Conservation (phyloP, 1,140 invertebrate genomes). For the Eumaeus atala region DNA sequence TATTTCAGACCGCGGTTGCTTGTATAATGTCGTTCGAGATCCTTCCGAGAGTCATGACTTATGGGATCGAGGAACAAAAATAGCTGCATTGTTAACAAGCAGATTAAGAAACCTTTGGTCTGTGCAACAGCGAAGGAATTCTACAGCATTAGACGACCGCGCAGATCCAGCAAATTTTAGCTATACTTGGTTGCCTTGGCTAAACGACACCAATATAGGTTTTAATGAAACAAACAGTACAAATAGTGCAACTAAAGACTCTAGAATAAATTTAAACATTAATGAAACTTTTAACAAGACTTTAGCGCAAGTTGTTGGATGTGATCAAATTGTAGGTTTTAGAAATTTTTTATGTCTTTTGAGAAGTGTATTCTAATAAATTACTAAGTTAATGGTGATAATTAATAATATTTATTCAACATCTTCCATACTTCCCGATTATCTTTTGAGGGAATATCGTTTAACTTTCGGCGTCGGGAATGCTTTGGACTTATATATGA, state of each 20-base stretch:
- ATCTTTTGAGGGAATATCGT: too few relatives aligned
- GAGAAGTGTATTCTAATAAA: slow-evolving; percentile 38
- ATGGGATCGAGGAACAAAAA: slow-evolving; percentile 42
- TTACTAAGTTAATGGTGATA: background rate
- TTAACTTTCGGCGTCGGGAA: too few relatives aligned
- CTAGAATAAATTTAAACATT: background rate
- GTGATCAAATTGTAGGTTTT: slow-evolving; percentile 37
- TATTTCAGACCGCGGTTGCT: slow-evolving; percentile 40
- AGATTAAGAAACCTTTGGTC: slow-evolving; percentile 47
- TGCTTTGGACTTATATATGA: too few relatives aligned
- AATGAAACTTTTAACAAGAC: slow-evolving; percentile 9
- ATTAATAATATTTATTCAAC: too few relatives aligned
- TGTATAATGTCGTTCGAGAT: slow-evolving; percentile 54
- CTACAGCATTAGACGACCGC: slow-evolving; percentile 27
- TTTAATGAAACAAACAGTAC: slow-evolving; percentile 13
- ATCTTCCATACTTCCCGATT: too few relatives aligned
- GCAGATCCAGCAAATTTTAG: slow-evolving; percentile 47
- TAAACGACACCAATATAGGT: slow-evolving; percentile 25
- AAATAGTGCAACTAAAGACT: slow-evolving; percentile 2
- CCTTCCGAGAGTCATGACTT: slow-evolving; percentile 52
- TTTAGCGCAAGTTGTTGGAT: slow-evolving; percentile 24
- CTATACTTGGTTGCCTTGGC: slow-evolving; percentile 55
- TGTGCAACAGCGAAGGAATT: slow-evolving; percentile 33
- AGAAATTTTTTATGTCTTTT: slow-evolving; percentile 52
- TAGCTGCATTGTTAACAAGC: slow-evolving; percentile 39